Conservation (phyloP, 2,888 invertebrate species). For the Morpho deidamia region DNA sequence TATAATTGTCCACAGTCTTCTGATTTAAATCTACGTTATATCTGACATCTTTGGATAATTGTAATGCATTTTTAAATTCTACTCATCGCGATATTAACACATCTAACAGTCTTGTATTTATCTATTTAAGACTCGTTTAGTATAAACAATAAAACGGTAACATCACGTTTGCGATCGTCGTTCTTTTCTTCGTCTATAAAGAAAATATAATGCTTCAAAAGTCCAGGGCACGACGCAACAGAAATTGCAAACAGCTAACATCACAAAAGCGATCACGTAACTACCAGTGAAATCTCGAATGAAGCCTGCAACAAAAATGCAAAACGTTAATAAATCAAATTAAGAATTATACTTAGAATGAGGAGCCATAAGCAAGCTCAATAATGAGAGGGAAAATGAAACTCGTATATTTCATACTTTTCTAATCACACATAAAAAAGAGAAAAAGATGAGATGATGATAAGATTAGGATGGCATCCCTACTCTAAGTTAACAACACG, state of each 20-base stretch:
- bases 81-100: background rate
- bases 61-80: background rate
- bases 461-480: no score
- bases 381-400: no score
- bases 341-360: no score
- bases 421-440: no score
- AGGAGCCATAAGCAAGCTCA: no score
- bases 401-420: no score
- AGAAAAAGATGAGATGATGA: no score
- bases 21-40: background rate
- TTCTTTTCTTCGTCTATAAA: conserved; percentile 34
- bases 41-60: conserved; percentile 4
- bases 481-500: no score
- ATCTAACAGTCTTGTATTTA: conserved; percentile 1
- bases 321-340: background rate
- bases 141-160: background rate
- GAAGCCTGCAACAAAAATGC: conserved; percentile 66
- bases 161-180: conserved; percentile 13
- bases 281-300: conserved; percentile 80
- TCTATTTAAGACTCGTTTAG: background rate
- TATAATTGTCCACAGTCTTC: no score
- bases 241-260: conserved; percentile 77
- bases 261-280: conserved; percentile 77
- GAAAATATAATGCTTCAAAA: conserved; percentile 64
- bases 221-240: conserved; percentile 81